These are phyloP conservation scores for Hemithea aestivaria DNA, from an alignment of 2,888 invertebrate genomes.

Conservation along the genomic window DNA sequence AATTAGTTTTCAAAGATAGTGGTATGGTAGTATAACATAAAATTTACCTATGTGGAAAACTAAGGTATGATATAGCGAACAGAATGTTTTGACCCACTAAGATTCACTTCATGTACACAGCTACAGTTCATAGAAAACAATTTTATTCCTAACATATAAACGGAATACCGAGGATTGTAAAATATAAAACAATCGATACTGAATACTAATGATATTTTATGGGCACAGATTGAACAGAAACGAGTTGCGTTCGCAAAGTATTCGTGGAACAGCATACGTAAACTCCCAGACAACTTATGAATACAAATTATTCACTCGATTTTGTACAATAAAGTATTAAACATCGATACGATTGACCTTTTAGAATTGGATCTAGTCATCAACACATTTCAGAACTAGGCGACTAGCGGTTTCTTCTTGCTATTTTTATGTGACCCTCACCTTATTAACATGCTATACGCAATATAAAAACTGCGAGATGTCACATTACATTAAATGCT, in stretches of 20 bases:
- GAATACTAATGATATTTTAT: constrained; percentile 41
- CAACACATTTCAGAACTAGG: background rate
- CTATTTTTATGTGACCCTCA: too few relatives aligned
- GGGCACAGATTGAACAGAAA: constrained; percentile 20
- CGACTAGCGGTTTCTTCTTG: background rate
- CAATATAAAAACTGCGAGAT: too few relatives aligned
- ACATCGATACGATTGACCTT: constrained; percentile 4
- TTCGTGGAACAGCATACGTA: constrained; percentile 31
- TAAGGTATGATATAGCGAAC: too few relatives aligned
- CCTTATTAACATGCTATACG: too few relatives aligned
- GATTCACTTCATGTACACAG: constrained; percentile 7
- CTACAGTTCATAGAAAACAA: constrained; percentile 7
- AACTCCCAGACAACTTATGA: constrained; percentile 25
- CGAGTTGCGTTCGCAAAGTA: constrained; percentile 22
- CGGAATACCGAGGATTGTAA: constrained; percentile 15
- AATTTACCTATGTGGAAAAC: too few relatives aligned
- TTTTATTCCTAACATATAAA: constrained; percentile 9
- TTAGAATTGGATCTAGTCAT: background rate
- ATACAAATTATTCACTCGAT: constrained; percentile 26
- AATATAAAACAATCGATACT: constrained; percentile 15
- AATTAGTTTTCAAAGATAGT: too few relatives aligned
- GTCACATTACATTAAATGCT: too few relatives aligned
- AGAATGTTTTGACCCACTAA: constrained; percentile 9
- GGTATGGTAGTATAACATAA: too few relatives aligned
- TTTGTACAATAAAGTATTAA: constrained; percentile 16